Conservation (phyloP, 2,888 invertebrate genomes). For the Flexamia atlantica region DNA sequence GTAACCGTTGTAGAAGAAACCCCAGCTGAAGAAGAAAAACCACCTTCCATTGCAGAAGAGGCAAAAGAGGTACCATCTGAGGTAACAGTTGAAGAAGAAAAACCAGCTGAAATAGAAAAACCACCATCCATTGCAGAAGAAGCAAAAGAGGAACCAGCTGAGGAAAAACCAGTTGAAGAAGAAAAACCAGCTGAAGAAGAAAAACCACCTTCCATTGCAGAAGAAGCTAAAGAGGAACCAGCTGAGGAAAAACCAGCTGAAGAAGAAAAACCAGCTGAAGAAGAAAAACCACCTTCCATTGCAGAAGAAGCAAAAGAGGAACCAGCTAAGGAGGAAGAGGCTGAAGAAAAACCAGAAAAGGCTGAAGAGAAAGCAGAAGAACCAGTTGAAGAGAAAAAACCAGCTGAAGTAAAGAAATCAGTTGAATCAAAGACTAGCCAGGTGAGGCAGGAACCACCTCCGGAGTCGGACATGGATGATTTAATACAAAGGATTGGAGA, state of each 20-base stretch:
- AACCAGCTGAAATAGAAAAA: too few species aligned
- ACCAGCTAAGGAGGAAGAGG: not conserved
- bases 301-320: not conserved
- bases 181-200: constrained; percentile 4
- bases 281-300: constrained; percentile 18
- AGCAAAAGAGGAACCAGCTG: not conserved
- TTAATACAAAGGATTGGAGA: too few species aligned
- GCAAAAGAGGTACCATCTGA: not conserved
- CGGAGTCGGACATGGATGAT: too few species aligned
- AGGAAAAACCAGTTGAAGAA: constrained; percentile 1
- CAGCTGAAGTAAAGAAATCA: too few species aligned
- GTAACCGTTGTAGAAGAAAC: not conserved
- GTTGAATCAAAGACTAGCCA: too few species aligned
- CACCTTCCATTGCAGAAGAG: not conserved
- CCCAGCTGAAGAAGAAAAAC: too few species aligned
- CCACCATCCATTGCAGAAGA: too few species aligned
- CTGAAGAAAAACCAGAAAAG: not conserved
- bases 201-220: too few species aligned
- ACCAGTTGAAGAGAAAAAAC: too few species aligned
- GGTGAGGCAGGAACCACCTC: too few species aligned
- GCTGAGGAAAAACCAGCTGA: not conserved
- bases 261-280: not conserved
- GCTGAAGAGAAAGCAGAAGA: not conserved
- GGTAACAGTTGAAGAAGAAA: not conserved
- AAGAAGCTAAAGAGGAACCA: not conserved